Evolutionary conservation across 2,888 invertebrate species (phyloP), one percentile per base, ranked within the genome.

Genomic region (Zelleria hepariella): DNA sequence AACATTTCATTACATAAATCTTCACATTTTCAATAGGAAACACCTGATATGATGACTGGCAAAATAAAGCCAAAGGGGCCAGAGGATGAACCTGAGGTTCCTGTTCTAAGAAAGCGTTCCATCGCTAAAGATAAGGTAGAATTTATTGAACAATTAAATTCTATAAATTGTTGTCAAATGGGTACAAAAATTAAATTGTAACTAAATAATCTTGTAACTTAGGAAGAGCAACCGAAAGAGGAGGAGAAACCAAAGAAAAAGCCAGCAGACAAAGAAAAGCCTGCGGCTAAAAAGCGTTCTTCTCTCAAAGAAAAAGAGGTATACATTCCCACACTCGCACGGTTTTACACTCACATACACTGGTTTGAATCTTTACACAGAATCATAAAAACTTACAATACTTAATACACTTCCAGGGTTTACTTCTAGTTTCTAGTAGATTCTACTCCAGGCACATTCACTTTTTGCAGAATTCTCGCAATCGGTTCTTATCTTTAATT

Each of bases 251-350:
- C 82, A 64, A 90, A 88, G 66, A 66, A 77, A 66, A 89, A 82
- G 71, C 69, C 80, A 57, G 66, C 70, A 60, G 86, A 85, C 68
- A 80, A 83, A 72, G 82, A 83, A 61, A 84, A 85, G 61, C 73
- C 80, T 15, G 75, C 73, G 59, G 67, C 77, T 69, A 86, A 87
- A 79, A 86, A 88, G 69, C 82, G 87, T 59, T 73, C 82, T 51
- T 86, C 86, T 63, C 69, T 83, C 52, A 88, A 86, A 83, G 79
- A 86, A 65, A 82, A 84, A 75, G 83, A 88, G 88, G 88, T 88
- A 63, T 25, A 60, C 7, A 48, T 7, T 47, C 59, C 47, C 7
- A 54, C 53, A 57, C 54, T 18, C 21, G 49, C 58, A 59, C 58
- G 57, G 48, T 48, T 58, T 58, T 58, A 56, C 49, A 57, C 51